phyloP scores from a whole-genome alignment of 2,888 invertebrate species.

The Philopedon plagiatum region DNA sequence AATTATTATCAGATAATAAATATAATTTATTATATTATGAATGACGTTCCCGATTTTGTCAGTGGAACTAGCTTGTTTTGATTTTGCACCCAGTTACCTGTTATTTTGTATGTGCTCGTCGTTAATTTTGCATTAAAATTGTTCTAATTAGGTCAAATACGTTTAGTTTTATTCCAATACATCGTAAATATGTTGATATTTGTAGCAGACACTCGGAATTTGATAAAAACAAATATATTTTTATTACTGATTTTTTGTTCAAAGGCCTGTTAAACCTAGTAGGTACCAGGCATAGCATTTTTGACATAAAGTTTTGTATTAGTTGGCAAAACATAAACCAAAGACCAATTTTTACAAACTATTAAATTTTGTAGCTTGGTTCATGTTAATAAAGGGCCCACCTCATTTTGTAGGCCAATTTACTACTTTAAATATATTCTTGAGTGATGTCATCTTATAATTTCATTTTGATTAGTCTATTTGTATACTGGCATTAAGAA shows the following conservation, averaged over 20 bases:
- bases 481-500: conserved; percentile 20
- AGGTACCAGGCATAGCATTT: neutral
- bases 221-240: neutral
- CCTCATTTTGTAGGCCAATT: conserved; percentile 15
- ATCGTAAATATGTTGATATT: neutral
- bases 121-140: neutral
- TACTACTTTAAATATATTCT: conserved; percentile 24
- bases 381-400: conserved; percentile 18
- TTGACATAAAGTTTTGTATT: neutral
- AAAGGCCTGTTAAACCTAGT: neutral
- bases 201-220: neutral
- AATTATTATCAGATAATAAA: neutral
- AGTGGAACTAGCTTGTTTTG: conserved; percentile 4
- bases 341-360: neutral
- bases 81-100: neutral
- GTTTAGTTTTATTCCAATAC: neutral
- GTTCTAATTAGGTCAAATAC: neutral
- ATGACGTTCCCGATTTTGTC: neutral
- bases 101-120: conserved; percentile 3
- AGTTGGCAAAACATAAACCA: neutral
- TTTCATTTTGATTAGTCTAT: conserved; percentile 40
- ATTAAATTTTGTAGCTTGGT: neutral
- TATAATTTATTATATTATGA: neutral
- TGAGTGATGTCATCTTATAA: conserved; percentile 44
- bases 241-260: neutral